phyloP scores from a whole-genome alignment of 1,140 invertebrate species.

The Trichonephila clavata region DNA sequence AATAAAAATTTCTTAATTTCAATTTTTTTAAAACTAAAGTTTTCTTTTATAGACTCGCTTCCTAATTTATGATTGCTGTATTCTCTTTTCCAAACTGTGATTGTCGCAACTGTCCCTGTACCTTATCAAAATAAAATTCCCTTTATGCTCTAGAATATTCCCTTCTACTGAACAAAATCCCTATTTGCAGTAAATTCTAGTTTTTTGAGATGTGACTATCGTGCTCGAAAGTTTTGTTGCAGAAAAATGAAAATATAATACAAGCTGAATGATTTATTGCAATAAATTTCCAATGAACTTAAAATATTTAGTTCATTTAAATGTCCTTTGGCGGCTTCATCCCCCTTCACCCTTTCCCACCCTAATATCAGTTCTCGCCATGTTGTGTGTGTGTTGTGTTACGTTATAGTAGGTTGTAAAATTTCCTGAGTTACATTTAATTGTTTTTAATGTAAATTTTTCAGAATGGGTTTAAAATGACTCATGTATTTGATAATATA shows the following conservation, averaged over 20 bases:
- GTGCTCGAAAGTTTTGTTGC: no score
- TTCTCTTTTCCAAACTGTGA: background rate
- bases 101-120: background rate
- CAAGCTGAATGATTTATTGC: no score
- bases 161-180: background rate
- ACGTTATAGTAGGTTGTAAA: slow-evolving; percentile 65
- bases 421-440: slow-evolving; percentile 64
- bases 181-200: background rate
- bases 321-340: slow-evolving; percentile 53
- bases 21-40: no score
- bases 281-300: background rate
- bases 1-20: no score
- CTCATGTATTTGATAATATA: slow-evolving; percentile 82
- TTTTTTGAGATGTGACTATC: background rate
- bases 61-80: no score
- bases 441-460: slow-evolving; percentile 40
- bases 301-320: background rate
- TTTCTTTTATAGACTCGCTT: no score
- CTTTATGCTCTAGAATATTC: background rate
- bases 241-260: no score
- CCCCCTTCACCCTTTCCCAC: slow-evolving; percentile 25
- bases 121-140: background rate
- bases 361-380: slow-evolving; percentile 68
- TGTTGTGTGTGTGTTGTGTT: slow-evolving; percentile 75
- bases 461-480: slow-evolving; percentile 73